A percentile compares a stretch with the other conserved stretches of the same genome.
Evolutionary conservation across 2,888 invertebrate species (phyloP).

Genomic region (Ptychoptera contaminata): DNA sequence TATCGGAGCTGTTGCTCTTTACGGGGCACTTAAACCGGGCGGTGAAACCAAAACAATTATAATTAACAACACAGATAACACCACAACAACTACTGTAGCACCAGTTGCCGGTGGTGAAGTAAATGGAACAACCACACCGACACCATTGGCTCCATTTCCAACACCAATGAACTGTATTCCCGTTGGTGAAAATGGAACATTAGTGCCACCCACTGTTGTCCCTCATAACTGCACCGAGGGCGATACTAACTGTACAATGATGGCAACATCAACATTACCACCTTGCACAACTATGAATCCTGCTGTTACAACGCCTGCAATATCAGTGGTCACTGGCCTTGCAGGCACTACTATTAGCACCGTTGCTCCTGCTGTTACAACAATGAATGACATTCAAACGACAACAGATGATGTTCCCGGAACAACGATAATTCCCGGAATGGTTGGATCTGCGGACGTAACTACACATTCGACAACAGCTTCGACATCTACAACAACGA

Average conservation of each 20-base stretch:
- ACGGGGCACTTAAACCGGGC: slow-evolving; percentile 3
- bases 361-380: not conserved
- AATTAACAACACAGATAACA: not conserved
- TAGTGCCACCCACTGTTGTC: not conserved
- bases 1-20: slow-evolving; percentile 4
- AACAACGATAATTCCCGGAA: not conserved
- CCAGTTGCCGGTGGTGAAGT: not conserved
- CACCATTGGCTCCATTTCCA: not conserved
- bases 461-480: not conserved
- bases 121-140: not conserved
- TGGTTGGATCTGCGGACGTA: not conserved
- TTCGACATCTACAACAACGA: not conserved
- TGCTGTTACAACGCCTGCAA: not conserved
- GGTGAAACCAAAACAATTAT: slow-evolving; percentile 1
- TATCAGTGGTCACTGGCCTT: not conserved
- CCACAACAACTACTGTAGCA: not conserved
- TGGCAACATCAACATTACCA: not conserved
- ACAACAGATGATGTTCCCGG: not conserved
- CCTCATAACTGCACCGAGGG: not conserved
- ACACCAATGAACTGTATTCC: not conserved
- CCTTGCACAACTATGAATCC: not conserved
- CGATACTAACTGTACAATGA: not conserved
- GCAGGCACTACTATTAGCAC: not conserved
- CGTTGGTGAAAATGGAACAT: not conserved
- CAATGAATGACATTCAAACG: not conserved